Evolutionary conservation across 2,888 invertebrate genomes (phyloP).

Genomic region (Bhutanitis thaidina): DNA sequence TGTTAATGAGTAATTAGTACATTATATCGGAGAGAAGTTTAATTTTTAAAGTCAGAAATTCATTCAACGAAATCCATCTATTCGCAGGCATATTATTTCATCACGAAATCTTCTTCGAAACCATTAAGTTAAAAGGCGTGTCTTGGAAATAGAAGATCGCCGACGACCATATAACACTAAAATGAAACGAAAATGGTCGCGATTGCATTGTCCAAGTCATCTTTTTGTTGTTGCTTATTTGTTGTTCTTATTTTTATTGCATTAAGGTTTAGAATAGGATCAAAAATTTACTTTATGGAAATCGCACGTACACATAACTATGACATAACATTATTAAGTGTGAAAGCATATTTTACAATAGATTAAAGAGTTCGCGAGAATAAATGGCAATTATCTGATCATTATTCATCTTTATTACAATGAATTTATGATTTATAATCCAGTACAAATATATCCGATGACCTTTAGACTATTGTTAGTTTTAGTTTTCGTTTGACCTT

Average conservation of each 20-base stretch:
- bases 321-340: constrained; percentile 48
- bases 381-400: constrained; percentile 16
- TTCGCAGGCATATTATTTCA: too few relatives aligned
- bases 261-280: neutral
- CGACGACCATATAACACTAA: neutral
- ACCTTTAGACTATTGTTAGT: constrained; percentile 16
- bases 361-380: constrained; percentile 8
- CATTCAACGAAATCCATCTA: too few relatives aligned
- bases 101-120: too few relatives aligned
- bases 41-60: too few relatives aligned
- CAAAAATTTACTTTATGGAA: neutral
- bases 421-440: constrained; percentile 9
- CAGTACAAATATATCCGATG: neutral
- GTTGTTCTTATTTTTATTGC: neutral
- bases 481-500: constrained; percentile 22
- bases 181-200: too few relatives aligned
- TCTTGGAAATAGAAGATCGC: neutral
- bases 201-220: too few relatives aligned
- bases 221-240: neutral
- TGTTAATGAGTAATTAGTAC: too few relatives aligned
- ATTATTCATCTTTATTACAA: constrained; percentile 2
- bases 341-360: constrained; percentile 43
- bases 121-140: neutral
- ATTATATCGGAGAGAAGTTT: too few relatives aligned
- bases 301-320: constrained; percentile 49